phyloP scores from a whole-genome alignment of 2,888 invertebrate species.

The Malthinus flaveolus region DNA sequence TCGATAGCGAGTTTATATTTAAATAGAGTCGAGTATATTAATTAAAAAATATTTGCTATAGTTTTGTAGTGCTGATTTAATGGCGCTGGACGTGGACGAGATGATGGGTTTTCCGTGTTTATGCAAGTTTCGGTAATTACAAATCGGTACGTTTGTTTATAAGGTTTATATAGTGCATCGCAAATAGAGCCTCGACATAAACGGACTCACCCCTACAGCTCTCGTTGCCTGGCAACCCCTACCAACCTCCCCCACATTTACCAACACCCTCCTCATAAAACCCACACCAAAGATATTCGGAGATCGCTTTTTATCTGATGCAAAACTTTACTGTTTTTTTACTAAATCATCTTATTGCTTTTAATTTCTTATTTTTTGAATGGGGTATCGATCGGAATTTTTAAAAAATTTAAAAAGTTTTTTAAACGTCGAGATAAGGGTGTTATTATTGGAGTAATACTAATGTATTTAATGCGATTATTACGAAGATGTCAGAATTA shows the following conservation, averaged over 20 bases:
- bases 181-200: conserved; percentile 33
- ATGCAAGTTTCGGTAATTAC: background rate
- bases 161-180: conserved; percentile 21
- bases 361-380: background rate
- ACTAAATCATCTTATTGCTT: conserved; percentile 5
- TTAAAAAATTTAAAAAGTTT: too few relatives aligned
- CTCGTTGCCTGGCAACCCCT: conserved; percentile 42
- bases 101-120: background rate
- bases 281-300: conserved; percentile 36
- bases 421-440: background rate
- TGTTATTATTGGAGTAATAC: background rate
- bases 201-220: conserved; percentile 36
- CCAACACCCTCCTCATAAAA: conserved; percentile 34
- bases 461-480: background rate
- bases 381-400: background rate
- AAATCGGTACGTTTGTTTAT: conserved; percentile 13
- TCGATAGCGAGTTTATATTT: too few relatives aligned
- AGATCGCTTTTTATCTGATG: conserved; percentile 38
- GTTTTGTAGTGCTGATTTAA: too few relatives aligned
- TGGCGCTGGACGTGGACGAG: too few relatives aligned
- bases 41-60: too few relatives aligned
- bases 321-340: conserved; percentile 26
- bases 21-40: too few relatives aligned
- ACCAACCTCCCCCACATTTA: conserved; percentile 34
- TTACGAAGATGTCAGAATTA: conserved; percentile 11